Percentiles rank a stretch among this genome's conserved stretches.
Evolutionary conservation across 1,140 invertebrate genomes (phyloP).

Genomic region (Apis dorsata): DNA sequence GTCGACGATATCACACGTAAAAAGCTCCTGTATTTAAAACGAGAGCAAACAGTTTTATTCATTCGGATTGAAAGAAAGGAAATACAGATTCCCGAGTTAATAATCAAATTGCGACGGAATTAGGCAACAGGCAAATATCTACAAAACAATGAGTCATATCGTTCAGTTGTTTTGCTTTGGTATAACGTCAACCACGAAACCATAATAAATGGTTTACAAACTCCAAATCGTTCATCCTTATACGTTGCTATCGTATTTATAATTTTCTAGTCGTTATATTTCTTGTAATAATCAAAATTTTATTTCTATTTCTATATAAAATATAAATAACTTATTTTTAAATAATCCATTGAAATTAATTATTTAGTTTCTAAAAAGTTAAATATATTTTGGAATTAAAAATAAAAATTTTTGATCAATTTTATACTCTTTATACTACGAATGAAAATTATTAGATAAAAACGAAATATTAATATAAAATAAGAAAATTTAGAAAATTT

Average conservation of each 20-base stretch:
- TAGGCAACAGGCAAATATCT: not conserved
- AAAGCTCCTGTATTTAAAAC: not conserved
- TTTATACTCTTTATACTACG: no score
- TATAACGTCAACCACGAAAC: not conserved
- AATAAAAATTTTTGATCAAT: no score
- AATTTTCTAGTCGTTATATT: not conserved
- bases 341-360: no score
- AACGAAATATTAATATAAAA: no score
- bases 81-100: not conserved
- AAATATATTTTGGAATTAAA: no score
- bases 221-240: not conserved
- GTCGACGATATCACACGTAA: not conserved
- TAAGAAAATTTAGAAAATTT: no score
- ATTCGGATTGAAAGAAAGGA: not conserved
- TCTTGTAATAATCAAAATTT: not conserved
- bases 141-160: not conserved
- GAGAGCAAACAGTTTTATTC: not conserved
- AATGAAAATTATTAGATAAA: no score
- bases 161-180: not conserved
- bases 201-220: not conserved
- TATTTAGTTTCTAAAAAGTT: no score
- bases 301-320: no score
- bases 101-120: constrained; percentile 7
- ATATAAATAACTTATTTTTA: no score
- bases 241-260: not conserved